Evolutionary conservation across 2,113 vertebrate genomes (phyloP).

Genomic region (Stictonetta naevosa): DNA sequence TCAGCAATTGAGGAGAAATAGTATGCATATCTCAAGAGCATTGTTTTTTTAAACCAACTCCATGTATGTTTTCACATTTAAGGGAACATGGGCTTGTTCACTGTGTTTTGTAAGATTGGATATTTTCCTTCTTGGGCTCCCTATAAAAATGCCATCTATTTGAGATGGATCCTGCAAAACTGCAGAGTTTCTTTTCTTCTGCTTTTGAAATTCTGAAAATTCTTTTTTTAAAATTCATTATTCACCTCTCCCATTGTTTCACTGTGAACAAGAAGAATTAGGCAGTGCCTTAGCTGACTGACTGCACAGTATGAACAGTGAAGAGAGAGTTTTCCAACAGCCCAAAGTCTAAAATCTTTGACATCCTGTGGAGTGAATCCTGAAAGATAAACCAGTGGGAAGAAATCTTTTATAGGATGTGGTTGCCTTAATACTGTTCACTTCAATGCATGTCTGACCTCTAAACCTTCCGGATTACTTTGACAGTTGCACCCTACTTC

Average conservation of each 20-base stretch:
- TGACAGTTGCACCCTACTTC: background rate
- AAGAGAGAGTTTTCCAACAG: constrained; percentile 10
- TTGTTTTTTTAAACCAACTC: background rate
- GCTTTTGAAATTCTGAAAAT: background rate
- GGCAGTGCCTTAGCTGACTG: background rate
- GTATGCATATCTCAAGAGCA: background rate
- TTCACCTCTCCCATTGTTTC: constrained; percentile 15
- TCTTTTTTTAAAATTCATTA: background rate
- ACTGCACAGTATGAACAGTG: background rate
- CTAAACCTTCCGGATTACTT: background rate
- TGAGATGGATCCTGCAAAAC: background rate
- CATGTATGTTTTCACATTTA: background rate
- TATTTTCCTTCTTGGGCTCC: background rate
- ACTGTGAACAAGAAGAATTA: background rate
- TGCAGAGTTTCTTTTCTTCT: background rate
- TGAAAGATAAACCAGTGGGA: constrained; percentile 28
- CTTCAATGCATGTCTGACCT: background rate
- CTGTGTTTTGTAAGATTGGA: background rate
- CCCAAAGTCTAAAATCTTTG: constrained; percentile 14
- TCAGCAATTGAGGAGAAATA: background rate
- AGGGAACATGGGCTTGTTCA: background rate
- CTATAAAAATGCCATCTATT: background rate
- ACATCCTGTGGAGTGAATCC: background rate
- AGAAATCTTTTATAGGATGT: constrained; percentile 1
- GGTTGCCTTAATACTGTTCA: background rate